Evolutionary conservation across 2,113 vertebrate species (phyloP).

Genomic region (human): GRCh38 chr7:17296501-17297000

Average conservation of each 20-base stretch:
- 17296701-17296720: not conserved
- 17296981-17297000: not conserved
- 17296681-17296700: not conserved
- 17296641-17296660: slow-evolving; percentile 33
- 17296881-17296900: not conserved
- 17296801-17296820: not conserved
- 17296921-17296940: not conserved
- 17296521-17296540: not conserved
- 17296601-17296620: not conserved
- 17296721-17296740: not conserved
- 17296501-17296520: not conserved
- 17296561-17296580: not conserved
- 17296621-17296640: not conserved
- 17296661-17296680: not conserved
- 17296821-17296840: not conserved
- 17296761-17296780: not conserved
- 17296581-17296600: not conserved
- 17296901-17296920: not conserved
- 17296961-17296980: not conserved
- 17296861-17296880: not conserved
- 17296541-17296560: not conserved
- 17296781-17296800: not conserved
- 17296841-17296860: not conserved
- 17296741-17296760: slow-evolving; percentile 11
- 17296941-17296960: not conserved